Base-by-base conservation (phyloP, 2,113 vertebrate genomes). In the Sprattus sprattus region DNA sequence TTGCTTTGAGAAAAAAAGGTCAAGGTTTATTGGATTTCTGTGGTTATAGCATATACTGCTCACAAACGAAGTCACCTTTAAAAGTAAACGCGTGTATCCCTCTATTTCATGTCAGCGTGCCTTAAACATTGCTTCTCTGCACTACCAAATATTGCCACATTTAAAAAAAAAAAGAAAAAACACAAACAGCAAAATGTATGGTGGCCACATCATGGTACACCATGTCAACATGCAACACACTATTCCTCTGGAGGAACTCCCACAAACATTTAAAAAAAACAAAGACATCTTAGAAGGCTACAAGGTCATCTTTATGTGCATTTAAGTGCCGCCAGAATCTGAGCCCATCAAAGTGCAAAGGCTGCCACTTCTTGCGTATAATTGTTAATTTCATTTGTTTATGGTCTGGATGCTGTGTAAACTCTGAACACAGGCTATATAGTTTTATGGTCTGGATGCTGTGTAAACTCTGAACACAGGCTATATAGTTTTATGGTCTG, bases 201-300 rank as follows among this genome's bases (percentile, higher is more conserved):
- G 71, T 78, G 71, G 4, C 71, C 16, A 39, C 71, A 67, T 67
- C 9, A 78, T 78, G 71, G 44, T 78, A 10, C 71, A 39, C 64
- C 64, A 67, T 11, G 64, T 67, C 71, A 39, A 78, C 71, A 78
- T 78, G 71, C 71, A 78, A 78, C 71, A 78, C 71, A 39, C 71
- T 78, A 44, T 78, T 78, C 71, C 71, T 78, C 39, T 39, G 3
- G 15, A 78, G 71, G 71, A 78, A 78, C 28, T 78, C 71, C 28
- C 44, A 49, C 83, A 49, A 50, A 67, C 60, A 75, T 20, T 39
- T 39, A 39, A 84, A 39, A 25, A 64, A 2, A 84, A 39, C 16
- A 64, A 2, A 67, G 25, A 78, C 71, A 39, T 78, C 16, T 75
- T 78, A 39, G 71, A 78, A 78, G 71, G 71, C 71, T 78, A 78